These are phyloP conservation scores for Cyclura pinguis DNA, from an alignment of 2,797 vertebrate genomes.

Conservation along the genomic window DNA sequence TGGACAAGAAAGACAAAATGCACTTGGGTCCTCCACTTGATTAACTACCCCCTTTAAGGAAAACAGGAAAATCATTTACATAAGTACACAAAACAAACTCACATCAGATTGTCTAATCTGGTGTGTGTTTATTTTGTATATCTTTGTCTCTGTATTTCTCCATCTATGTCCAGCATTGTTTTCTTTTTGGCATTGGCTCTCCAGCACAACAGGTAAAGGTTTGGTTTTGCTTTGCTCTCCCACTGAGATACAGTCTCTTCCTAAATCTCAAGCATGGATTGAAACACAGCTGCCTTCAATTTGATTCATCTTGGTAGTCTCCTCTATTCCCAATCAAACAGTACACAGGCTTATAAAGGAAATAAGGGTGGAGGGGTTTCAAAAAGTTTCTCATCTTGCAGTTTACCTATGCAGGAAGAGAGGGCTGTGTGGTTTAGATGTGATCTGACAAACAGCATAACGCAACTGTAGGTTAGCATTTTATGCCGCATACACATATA, in stretches of 20 bases:
- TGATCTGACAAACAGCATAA: background rate
- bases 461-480: constrained; percentile 1
- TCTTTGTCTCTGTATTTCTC: no score
- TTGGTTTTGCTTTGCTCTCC: no score
- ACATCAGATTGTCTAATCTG: background rate
- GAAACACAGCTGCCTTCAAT: background rate
- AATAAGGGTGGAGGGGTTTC: background rate
- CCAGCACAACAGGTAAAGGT: background rate
- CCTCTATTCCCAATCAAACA: background rate
- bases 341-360: background rate
- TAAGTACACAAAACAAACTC: background rate
- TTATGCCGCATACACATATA: background rate
- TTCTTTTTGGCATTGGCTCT: background rate
- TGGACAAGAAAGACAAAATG: background rate
- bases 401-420: background rate
- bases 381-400: background rate
- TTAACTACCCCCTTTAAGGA: background rate
- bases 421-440: background rate
- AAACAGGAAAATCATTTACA: background rate
- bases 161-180: background rate
- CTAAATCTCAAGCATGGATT: background rate
- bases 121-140: no score
- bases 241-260: background rate
- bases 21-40: background rate
- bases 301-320: background rate